phyloP scores from a whole-genome alignment of 2,888 invertebrate genomes.

The Andrena bicolor region DNA sequence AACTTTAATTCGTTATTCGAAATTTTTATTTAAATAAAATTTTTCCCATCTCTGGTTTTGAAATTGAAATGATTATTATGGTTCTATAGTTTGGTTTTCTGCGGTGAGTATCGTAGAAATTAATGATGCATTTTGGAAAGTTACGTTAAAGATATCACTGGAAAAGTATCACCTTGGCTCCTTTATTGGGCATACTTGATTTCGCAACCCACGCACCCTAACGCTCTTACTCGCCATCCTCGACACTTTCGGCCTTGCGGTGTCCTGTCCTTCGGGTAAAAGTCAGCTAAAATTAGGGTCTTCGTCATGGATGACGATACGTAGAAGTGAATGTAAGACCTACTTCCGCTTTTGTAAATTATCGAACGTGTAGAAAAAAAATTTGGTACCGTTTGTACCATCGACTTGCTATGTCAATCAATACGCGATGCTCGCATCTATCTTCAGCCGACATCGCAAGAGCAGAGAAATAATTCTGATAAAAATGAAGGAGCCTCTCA shows the following conservation, averaged over 20 bases:
- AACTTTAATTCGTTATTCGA: too few relatives aligned
- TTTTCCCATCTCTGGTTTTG: too few relatives aligned
- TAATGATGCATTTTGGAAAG: conserved; percentile 11
- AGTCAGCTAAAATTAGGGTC: conserved; percentile 56
- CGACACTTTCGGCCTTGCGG: conserved; percentile 44
- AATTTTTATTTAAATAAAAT: too few relatives aligned
- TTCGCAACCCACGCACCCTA: conserved; percentile 66
- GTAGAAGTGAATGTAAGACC: conserved; percentile 1
- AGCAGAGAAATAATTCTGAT: too few relatives aligned
- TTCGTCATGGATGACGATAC: conserved; percentile 18
- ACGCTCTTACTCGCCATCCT: conserved; percentile 52
- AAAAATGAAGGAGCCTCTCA: too few relatives aligned
- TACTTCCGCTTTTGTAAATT: neutral
- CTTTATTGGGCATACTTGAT: conserved; percentile 58
- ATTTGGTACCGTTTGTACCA: neutral
- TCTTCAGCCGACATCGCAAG: neutral
- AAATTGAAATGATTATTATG: too few relatives aligned
- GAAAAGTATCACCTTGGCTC: conserved; percentile 54
- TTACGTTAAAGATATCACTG: conserved; percentile 1
- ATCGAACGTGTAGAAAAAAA: neutral
- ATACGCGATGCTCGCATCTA: neutral
- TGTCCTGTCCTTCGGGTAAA: conserved; percentile 23
- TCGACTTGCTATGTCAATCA: neutral
- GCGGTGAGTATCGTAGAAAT: neutral
- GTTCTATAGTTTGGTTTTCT: neutral